Evolutionary conservation across 92 coral and sea anemone species (phyloP).

Genomic region (Actinostola sp.): DNA sequence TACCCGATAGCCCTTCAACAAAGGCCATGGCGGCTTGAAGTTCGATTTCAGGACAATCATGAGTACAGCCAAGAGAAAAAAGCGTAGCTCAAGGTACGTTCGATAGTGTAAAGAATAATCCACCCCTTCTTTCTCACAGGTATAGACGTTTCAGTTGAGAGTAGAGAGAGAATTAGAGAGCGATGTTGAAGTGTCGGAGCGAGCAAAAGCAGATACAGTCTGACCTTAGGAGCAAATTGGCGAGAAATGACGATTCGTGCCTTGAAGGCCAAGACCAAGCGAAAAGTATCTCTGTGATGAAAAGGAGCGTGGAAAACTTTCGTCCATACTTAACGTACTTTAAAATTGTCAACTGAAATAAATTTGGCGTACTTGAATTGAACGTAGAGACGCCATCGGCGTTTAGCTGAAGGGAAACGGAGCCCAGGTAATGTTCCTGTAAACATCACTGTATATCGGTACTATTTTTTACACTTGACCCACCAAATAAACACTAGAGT

Average conservation of each 20-base stretch:
- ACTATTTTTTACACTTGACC: slow-evolving; percentile 8
- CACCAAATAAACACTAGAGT: slow-evolving; percentile 1
- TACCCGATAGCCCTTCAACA: slow-evolving; percentile 24
- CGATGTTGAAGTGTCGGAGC: slow-evolving; percentile 19
- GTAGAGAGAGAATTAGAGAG: slow-evolving; percentile 12
- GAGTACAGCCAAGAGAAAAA: slow-evolving; percentile 89
- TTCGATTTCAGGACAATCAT: slow-evolving; percentile 31
- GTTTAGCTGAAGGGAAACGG: slow-evolving; percentile 19
- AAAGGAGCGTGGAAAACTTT: not conserved
- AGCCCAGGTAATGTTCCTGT: slow-evolving; percentile 17
- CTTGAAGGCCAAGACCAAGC: slow-evolving; percentile 18
- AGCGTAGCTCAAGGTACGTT: slow-evolving; percentile 90
- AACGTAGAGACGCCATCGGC: slow-evolving; percentile 39
- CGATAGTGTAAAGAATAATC: slow-evolving; percentile 1
- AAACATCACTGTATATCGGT: slow-evolving; percentile 23
- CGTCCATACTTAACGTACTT: slow-evolving; percentile 1
- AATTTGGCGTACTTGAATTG: slow-evolving; percentile 16
- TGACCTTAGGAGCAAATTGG: slow-evolving; percentile 33
- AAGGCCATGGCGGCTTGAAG: slow-evolving; percentile 44
- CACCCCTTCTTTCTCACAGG: not conserved
- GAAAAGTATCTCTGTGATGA: slow-evolving; percentile 7
- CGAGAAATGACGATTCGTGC: slow-evolving; percentile 17
- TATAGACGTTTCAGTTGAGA: not conserved
- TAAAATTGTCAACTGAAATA: slow-evolving; percentile 2
- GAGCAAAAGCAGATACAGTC: slow-evolving; percentile 35